phyloP scores from a whole-genome alignment of 2,797 vertebrate species.

The Crenichthys baileyi region DNA sequence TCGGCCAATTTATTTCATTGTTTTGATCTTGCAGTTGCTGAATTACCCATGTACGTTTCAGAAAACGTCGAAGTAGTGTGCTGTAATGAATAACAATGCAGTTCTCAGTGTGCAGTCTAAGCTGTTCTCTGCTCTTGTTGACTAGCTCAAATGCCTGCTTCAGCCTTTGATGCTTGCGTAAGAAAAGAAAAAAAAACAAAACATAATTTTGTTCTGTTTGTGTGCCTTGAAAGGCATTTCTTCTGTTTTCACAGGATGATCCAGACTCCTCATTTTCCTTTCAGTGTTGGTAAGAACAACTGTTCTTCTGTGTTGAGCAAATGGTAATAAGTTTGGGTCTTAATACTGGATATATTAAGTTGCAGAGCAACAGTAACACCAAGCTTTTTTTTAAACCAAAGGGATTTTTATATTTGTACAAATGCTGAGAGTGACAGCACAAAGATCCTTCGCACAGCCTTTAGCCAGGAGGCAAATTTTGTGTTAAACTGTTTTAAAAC shows the following conservation, averaged over 20 bases:
- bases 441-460: conserved; percentile 18
- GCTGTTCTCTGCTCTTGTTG: conserved; percentile 38
- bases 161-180: conserved; percentile 66
- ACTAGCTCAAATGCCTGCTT: conserved; percentile 46
- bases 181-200: conserved; percentile 58
- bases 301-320: conserved; percentile 58
- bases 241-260: conserved; percentile 23
- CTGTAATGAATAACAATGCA: conserved; percentile 64
- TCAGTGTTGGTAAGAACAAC: conserved; percentile 38
- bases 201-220: conserved; percentile 64
- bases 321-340: conserved; percentile 49
- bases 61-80: conserved; percentile 58
- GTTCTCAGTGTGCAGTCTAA: conserved; percentile 49
- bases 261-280: conserved; percentile 30
- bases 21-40: conserved; percentile 67
- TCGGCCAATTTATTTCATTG: conserved; percentile 60
- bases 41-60: conserved; percentile 67
- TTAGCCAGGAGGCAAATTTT: conserved; percentile 47
- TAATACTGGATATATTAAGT: conserved; percentile 58
- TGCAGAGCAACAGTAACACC: conserved; percentile 24
- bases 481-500: conserved; percentile 51
- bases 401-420: conserved; percentile 16
- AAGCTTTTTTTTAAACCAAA: conserved; percentile 14
- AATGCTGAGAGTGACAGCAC: conserved; percentile 26
- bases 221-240: conserved; percentile 36